These are phyloP conservation scores for Scaptomyza graminum DNA, from an alignment of 1,140 invertebrate genomes.

Conservation along the genomic window DNA sequence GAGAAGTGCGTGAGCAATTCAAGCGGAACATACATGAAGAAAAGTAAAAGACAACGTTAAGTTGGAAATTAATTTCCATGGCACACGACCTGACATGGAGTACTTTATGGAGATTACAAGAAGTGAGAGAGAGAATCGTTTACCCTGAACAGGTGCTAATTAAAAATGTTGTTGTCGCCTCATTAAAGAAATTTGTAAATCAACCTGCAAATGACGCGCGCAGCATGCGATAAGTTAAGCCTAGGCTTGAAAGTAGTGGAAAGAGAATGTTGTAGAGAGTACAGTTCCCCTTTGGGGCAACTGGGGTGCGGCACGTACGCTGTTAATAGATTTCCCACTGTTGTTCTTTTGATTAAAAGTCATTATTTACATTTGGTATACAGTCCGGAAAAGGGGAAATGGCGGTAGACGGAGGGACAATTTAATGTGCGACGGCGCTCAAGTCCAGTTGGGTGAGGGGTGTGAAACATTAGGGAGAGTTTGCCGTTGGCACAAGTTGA, in stretches of 20 bases:
- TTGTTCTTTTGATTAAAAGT: conserved; percentile 74
- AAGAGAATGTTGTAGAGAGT: neutral
- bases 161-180: conserved; percentile 77
- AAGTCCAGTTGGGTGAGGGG: conserved; percentile 30
- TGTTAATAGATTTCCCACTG: conserved; percentile 69
- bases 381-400: conserved; percentile 1
- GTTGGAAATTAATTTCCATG: conserved; percentile 68
- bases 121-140: conserved; percentile 14
- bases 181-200: conserved; percentile 79
- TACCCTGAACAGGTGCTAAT: conserved; percentile 69
- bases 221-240: conserved; percentile 44
- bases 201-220: conserved; percentile 56
- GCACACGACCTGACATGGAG: conserved; percentile 8
- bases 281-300: conserved; percentile 11
- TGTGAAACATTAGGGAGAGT: conserved; percentile 10
- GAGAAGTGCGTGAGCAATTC: conserved; percentile 42
- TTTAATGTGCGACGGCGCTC: conserved; percentile 47
- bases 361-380: conserved; percentile 76
- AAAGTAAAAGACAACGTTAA: conserved; percentile 19
- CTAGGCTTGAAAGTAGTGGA: conserved; percentile 5
- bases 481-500: conserved; percentile 55
- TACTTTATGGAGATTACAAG: conserved; percentile 67
- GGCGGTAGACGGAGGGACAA: neutral
- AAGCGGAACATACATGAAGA: neutral
- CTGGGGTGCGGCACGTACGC: conserved; percentile 58